Evolutionary conservation across 1,140 invertebrate species (phyloP).

Genomic region (Drosophila tani): DNA sequence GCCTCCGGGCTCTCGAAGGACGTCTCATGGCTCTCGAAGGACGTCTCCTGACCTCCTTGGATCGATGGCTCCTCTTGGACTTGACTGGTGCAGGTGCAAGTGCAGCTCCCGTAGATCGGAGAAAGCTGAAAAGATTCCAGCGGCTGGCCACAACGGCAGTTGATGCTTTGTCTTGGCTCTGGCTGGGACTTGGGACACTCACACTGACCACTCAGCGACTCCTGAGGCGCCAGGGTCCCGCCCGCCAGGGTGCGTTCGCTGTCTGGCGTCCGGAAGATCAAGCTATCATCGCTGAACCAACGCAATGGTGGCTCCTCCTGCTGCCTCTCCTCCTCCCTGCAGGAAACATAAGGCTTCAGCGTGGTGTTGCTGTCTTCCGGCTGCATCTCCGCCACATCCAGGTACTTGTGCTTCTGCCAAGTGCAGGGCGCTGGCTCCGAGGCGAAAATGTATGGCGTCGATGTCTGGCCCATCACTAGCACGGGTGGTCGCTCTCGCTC

Average conservation of each 20-base stretch:
- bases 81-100: no score
- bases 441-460: background rate
- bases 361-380: conserved; percentile 23
- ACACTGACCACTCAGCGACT: background rate
- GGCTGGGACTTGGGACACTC: background rate
- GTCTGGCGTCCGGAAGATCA: background rate
- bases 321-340: background rate
- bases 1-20: no score
- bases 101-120: no score
- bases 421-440: conserved; percentile 10
- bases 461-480: fast-evolving
- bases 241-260: conserved; percentile 20
- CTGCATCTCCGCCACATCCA: background rate
- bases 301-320: background rate
- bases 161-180: background rate
- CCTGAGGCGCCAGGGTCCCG: background rate
- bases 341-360: background rate
- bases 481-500: no score
- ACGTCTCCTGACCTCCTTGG: background rate
- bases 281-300: background rate
- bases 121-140: no score
- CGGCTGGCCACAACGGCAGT: background rate
- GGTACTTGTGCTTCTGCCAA: conserved; percentile 2
- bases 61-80: background rate
- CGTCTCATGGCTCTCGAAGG: background rate